phyloP scores from a whole-genome alignment of 2,888 invertebrate species.

The Dasypolia templi region DNA sequence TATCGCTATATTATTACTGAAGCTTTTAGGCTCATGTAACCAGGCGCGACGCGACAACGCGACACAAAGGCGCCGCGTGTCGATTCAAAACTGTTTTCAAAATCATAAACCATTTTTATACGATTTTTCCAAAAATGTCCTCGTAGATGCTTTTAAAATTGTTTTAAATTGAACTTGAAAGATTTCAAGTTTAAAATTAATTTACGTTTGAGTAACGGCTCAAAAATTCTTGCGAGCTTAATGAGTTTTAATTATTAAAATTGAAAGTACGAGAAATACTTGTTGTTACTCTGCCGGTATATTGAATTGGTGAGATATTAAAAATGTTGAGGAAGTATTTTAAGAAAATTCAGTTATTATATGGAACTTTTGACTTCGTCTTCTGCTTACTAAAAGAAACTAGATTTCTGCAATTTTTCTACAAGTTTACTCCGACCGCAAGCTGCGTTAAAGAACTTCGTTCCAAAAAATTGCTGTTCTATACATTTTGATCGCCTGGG shows the following conservation, averaged over 20 bases:
- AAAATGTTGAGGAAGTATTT: background rate
- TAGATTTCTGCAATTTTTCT: too few species aligned
- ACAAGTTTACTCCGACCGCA: too few species aligned
- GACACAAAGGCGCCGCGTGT: too few species aligned
- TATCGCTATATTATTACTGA: too few species aligned
- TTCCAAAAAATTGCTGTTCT: too few species aligned
- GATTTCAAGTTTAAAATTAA: constrained; percentile 14
- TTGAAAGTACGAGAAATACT: background rate
- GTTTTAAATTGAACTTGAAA: constrained; percentile 23
- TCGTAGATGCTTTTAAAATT: constrained; percentile 13
- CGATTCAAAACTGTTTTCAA: background rate
- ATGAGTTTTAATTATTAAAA: background rate
- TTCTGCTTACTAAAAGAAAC: background rate
- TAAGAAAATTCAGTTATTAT: too few species aligned
- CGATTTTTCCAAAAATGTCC: constrained; percentile 5
- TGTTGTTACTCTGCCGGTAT: background rate
- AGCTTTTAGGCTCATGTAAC: too few species aligned
- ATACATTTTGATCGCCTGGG: too few species aligned
- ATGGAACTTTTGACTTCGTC: background rate
- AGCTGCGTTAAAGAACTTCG: too few species aligned
- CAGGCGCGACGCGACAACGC: too few species aligned
- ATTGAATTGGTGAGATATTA: constrained; percentile 1
- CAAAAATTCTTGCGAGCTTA: background rate
- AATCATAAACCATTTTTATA: constrained; percentile 6
- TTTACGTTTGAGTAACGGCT: constrained; percentile 8